Evolutionary conservation across 2,797 vertebrate species (phyloP), one percentile per base, ranked within the genome.

Genomic region (Galaxias olidus): DNA sequence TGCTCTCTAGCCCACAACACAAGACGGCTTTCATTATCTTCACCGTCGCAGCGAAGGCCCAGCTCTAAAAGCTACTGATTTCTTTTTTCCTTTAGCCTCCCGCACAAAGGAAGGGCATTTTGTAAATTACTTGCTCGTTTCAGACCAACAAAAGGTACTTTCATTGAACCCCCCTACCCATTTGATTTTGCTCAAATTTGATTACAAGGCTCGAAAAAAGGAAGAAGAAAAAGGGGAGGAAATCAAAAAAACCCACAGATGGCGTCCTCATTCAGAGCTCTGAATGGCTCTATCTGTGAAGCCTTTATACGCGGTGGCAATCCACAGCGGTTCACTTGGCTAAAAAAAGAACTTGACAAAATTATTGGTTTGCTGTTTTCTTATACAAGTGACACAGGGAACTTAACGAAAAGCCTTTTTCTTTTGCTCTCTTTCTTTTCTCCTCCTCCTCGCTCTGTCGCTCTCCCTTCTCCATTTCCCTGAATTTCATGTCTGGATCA

Each of bases 161-260:
- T 98, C 96, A 99, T 96, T 97, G 95, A 98, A 96, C 95, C 94
- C 93, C 89, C 82, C 81, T 75, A n/a, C 84, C 96, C 95, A 96
- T 98, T 98, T 98, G 96, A 98, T 99, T 99, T 99, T 97, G 96
- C 95, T 99, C 96, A 99, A 98, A 98, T 99, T 99, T 98, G 97
- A 99, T 99, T 99, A 98, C 96, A 98, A 98, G 96, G 95, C 96
- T 97, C 93, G 95, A 96, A 94, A 90, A 93, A 92, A 93, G 91
- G 90, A 93, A 94, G 96, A 95, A 95, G 95, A 95, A 94, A 94
- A 96, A 94, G 94, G 30, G 93, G 95, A 94, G 94, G 96, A 96
- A 95, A 96, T 96, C 89, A 88, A 87, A 91, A 91, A 92, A 95
- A 95, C 94, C 92, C 94, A 93, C 95, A 97, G 97, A 99, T 98